These are phyloP conservation scores for Bufo gargarizans DNA, from an alignment of 2,113 vertebrate species.

Conservation along the genomic window DNA sequence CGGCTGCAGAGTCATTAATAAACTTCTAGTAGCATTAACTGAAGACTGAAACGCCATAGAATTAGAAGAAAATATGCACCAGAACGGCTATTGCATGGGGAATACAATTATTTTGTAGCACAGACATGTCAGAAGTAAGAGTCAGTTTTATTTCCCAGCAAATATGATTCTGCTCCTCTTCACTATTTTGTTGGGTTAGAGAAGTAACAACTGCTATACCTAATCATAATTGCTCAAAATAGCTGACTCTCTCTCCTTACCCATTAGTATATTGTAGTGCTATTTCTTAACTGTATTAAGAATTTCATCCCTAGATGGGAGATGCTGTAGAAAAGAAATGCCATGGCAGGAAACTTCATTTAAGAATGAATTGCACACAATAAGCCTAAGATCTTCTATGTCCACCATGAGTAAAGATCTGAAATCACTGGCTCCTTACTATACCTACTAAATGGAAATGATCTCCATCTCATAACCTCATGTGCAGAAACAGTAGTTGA, in stretches of 20 bases:
- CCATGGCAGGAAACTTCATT: background rate
- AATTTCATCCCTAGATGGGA: background rate
- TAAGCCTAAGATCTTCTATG: too few species aligned
- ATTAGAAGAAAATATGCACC: too few species aligned
- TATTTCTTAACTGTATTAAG: background rate
- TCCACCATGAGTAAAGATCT: too few species aligned
- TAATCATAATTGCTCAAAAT: background rate
- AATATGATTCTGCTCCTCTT: background rate
- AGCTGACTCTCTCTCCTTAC: background rate
- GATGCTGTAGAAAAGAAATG: background rate
- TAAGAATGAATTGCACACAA: too few species aligned
- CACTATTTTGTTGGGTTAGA: background rate
- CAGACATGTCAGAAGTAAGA: background rate
- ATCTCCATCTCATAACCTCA: background rate
- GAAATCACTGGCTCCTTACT: too few species aligned
- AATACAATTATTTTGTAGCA: too few species aligned
- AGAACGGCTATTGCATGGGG: too few species aligned
- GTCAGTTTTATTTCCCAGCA: background rate
- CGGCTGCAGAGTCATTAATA: too few species aligned
- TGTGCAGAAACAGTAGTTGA: background rate
- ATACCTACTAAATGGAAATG: background rate
- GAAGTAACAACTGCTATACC: background rate
- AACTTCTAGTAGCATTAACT: too few species aligned
- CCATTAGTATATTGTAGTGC: background rate
- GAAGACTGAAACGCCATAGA: too few species aligned